Conservation (phyloP, 2,888 invertebrate species). For the Agrotis clavis region DNA sequence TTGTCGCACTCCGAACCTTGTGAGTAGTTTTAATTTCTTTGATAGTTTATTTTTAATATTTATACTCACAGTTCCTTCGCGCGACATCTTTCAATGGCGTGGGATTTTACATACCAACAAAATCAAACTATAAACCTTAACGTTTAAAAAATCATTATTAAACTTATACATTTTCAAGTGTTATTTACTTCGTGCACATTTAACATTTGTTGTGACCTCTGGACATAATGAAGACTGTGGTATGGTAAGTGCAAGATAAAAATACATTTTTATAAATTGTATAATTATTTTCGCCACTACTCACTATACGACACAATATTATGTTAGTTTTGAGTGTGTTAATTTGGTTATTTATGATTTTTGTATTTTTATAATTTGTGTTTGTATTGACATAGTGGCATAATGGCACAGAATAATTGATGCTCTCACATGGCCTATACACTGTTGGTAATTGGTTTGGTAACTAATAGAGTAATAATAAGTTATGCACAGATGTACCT, state of each 20-base stretch:
- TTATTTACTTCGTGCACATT: conserved; percentile 66
- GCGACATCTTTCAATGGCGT: conserved; percentile 64
- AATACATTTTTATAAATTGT: conserved; percentile 62
- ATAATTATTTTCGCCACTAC: conserved; percentile 67
- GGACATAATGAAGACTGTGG: conserved; percentile 64
- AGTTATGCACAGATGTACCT: conserved; percentile 55
- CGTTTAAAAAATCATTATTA: conserved; percentile 56
- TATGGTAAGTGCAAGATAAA: conserved; percentile 67
- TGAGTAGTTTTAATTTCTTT: conserved; percentile 23
- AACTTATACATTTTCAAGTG: conserved; percentile 59
- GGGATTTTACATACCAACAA: conserved; percentile 63
- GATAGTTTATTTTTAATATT: conserved; percentile 25
- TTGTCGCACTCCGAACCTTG: conserved; percentile 68
- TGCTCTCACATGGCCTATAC: conserved; percentile 76
- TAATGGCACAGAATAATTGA: conserved; percentile 79
- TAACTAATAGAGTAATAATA: conserved; percentile 61
- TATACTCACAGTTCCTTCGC: conserved; percentile 49
- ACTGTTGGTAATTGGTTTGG: conserved; percentile 68
- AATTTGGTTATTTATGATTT: conserved; percentile 67
- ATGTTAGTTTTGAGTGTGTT: conserved; percentile 69
- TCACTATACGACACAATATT: conserved; percentile 59
- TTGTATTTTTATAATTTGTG: conserved; percentile 69
- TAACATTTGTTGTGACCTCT: conserved; percentile 65
- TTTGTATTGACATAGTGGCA: conserved; percentile 88
- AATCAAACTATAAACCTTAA: conserved; percentile 57